These are phyloP conservation scores for Austrolebias charrua DNA, from an alignment of 2,797 vertebrate genomes.

Conservation along the genomic window DNA sequence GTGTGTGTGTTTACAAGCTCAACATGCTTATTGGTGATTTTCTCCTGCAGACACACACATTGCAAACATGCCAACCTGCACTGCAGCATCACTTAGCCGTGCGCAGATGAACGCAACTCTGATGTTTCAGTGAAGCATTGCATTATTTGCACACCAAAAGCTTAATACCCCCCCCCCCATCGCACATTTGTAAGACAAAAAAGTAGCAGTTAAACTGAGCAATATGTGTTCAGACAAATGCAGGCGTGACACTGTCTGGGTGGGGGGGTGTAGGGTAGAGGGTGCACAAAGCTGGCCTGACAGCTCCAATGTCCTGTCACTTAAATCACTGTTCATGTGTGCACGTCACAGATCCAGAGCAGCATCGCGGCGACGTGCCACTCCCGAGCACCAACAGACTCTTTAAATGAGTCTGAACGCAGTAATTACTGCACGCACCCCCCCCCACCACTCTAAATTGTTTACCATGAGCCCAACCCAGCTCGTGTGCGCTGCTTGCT, in stretches of 20 bases:
- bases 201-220: constrained; percentile 63
- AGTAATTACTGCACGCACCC: constrained; percentile 66
- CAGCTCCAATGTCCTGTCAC: constrained; percentile 71
- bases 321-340: constrained; percentile 66
- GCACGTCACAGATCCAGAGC: constrained; percentile 54
- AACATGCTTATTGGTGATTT: constrained; percentile 82
- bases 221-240: constrained; percentile 70
- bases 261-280: neutral
- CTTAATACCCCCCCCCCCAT: constrained; percentile 4
- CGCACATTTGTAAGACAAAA: constrained; percentile 28
- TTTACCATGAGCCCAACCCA: constrained; percentile 76
- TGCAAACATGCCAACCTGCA: constrained; percentile 17
- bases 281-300: constrained; percentile 59
- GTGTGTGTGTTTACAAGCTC: constrained; percentile 86
- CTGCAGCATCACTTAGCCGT: constrained; percentile 38
- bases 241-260: constrained; percentile 52
- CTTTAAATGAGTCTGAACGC: constrained; percentile 75
- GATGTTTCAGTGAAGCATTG: constrained; percentile 13
- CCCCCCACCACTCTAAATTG: constrained; percentile 59
- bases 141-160: neutral
- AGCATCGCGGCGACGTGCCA: constrained; percentile 56
- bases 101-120: constrained; percentile 45
- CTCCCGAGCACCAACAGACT: constrained; percentile 64
- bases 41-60: constrained; percentile 62
- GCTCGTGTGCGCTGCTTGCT: constrained; percentile 66